These are phyloP conservation scores for Formica exsecta DNA, from an alignment of 1,140 invertebrate species.

Conservation along the genomic window DNA sequence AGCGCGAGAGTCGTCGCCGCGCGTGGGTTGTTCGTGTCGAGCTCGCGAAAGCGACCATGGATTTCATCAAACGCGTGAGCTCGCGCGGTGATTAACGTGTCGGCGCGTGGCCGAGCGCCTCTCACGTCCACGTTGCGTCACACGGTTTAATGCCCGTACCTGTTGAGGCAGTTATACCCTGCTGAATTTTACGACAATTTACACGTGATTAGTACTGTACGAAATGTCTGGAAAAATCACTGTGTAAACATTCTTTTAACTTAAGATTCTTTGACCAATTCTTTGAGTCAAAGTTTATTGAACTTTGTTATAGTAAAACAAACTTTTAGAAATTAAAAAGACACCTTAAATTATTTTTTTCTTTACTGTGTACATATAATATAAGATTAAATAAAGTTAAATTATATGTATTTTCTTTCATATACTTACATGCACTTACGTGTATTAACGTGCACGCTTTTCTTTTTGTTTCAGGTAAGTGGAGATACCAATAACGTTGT, in stretches of 20 bases:
- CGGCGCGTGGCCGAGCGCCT: slow-evolving; percentile 42
- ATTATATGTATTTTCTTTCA: background rate
- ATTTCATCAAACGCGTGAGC: slow-evolving; percentile 67
- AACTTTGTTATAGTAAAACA: background rate
- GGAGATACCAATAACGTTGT: slow-evolving; percentile 17
- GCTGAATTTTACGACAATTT: background rate
- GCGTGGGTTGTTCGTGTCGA: slow-evolving; percentile 40
- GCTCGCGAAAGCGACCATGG: slow-evolving; percentile 55
- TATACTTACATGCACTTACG: too few relatives aligned
- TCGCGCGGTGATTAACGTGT: slow-evolving; percentile 71
- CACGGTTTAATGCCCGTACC: background rate
- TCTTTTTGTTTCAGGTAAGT: slow-evolving; percentile 82
- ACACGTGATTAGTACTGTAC: background rate
- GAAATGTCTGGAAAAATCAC: background rate
- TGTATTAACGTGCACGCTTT: slow-evolving; percentile 45
- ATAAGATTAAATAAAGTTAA: background rate
- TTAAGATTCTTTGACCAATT: background rate
- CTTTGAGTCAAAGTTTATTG: background rate
- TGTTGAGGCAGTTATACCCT: background rate
- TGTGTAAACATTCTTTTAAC: background rate
- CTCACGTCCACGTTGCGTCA: slow-evolving; percentile 53
- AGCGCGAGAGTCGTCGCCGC: background rate
- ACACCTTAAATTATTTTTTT: background rate
- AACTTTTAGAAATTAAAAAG: background rate
- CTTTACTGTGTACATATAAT: background rate